Evolutionary conservation across 2,888 invertebrate genomes (phyloP), one percentile per base, ranked within the genome.

Genomic region (Emmelina monodactyla): DNA sequence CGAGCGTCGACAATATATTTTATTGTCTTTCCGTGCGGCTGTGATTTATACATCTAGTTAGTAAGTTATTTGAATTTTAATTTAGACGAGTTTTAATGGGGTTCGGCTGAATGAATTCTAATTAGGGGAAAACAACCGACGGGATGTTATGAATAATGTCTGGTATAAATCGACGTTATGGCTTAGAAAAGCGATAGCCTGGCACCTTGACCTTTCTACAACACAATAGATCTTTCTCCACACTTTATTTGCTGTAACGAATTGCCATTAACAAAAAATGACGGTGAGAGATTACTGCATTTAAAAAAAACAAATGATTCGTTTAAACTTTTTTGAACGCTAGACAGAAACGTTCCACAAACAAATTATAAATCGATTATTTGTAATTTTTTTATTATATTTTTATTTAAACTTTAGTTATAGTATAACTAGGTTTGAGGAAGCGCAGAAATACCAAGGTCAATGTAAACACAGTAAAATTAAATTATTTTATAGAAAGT

Each of bases 61-160:
- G 78, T 78, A 76, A 78, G 75, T 79, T 78, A 78, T 78, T 78
- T 54, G 66, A 71, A 62, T 78, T 79, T 79, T 78, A 78, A 78
- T 79, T 79, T 79, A 70, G 72, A 69, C 67, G 68, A 64, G 68
- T 67, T 78, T 78, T 78, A 79, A 79, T 78, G 75, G 76, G 70
- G 55, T 66, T 57, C 62, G 65, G 49, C 57, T 79, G 79, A 79
- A 79, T 79, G 78, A 72, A 53, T 78, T 78, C 70, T 79, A 76
- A 79, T 79, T 76, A 76, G 69, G 62, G 66, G 67, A 75, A 76
- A 78, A 78, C 75, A 75, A 72, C 62, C 63, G 58, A 53, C 34
- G 45, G 58, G 56, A 51, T 52, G 38, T 47, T 53, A 65, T 78
- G 76, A 79, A 59, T 78, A 73, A 79, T 79, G 78, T 62, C 51